Base-by-base conservation (phyloP, 2,888 invertebrate genomes). In the Smittia sp. region DNA sequence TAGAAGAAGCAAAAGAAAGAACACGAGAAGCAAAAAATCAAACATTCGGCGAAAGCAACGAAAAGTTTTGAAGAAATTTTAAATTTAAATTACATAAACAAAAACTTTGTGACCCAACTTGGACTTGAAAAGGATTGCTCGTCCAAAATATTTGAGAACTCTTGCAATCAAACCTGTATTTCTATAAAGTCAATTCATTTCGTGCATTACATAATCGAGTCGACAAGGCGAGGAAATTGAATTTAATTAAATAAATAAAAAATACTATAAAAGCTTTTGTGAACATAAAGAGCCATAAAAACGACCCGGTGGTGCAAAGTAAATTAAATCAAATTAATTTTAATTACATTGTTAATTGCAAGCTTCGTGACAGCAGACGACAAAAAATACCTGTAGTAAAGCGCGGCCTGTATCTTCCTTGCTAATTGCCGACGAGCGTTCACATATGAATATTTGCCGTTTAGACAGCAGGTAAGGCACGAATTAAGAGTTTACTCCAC, bases 271-370 rank as follows among this genome's bases (percentile, higher is more conserved):
- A 52, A 69, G 69, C 68, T 46, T 41, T 68, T 20, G 39, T 25
- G 18, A 46, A 22, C 38, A 22, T 24, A 46, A n/a, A 38, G 18
- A 41, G 20, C 13, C 22, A 66, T 66, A 38, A 38, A 69, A 69
- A 46, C 52, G 69, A 27, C n/a, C 41, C n/a, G 46, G 39, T 18
- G 18, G 22, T 22, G 39, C 11, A 46, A 46, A 41, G 41, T 46
- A 32, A 46, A 70, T 70, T 52, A 72, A 69, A 72, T 72, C 32
- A 72, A 72, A 72, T 72, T 72, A 72, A 72, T 62, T 72, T 58
- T 27, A 72, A 72, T 62, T 72, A 62, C 72, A 72, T 72, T 72
- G 72, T 41, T 69, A 69, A 69, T 69, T 69, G 69, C 54, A 46
- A 69, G 69, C 52, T 41, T 69, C 69, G 69, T 69, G 72, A 72